A percentile compares a stretch with the other conserved stretches of the same genome.
phyloP scores from a whole-genome alignment of 2,113 vertebrate species.

The Sprattus sprattus region DNA sequence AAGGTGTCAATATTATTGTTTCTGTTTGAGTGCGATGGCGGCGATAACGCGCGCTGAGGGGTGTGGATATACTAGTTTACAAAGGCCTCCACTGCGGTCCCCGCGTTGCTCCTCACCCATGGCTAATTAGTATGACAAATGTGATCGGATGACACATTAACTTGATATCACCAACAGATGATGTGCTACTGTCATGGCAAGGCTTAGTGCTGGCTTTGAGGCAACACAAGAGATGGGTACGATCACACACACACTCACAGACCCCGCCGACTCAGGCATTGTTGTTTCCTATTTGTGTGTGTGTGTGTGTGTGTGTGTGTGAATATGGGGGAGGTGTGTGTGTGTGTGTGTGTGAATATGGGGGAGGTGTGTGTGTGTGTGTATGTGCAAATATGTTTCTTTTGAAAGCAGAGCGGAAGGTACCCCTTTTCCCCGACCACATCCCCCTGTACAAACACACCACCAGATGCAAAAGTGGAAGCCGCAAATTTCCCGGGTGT shows the following conservation, averaged over 20 bases:
- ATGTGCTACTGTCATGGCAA: conserved; percentile 9
- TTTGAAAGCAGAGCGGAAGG: conserved; percentile 57
- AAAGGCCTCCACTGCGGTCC: not conserved
- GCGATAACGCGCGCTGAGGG: conserved; percentile 34
- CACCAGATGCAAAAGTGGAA: conserved; percentile 72
- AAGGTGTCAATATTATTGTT: conserved; percentile 66
- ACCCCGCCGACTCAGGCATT: not conserved
- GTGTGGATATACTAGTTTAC: not conserved
- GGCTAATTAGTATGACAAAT: conserved; percentile 48
- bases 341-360: conserved; percentile 35
- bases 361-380: conserved; percentile 37
- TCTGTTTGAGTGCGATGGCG: conserved; percentile 48
- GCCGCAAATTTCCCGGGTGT: conserved; percentile 72
- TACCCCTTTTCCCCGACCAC: conserved; percentile 36
- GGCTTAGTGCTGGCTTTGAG: not conserved
- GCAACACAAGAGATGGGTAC: not conserved
- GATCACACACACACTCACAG: not conserved
- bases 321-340: not conserved
- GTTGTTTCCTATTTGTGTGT: conserved; percentile 11
- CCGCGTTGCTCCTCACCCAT: conserved; percentile 40
- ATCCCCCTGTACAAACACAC: not conserved
- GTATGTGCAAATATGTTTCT: conserved; percentile 37
- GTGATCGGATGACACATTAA: conserved; percentile 41
- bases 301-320: conserved; percentile 30
- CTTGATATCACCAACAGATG: conserved; percentile 33